Percentiles rank a stretch among this genome's conserved stretches.
These are phyloP conservation scores for Coenonympha arcania DNA, from an alignment of 2,888 invertebrate species.

Conservation along the genomic window DNA sequence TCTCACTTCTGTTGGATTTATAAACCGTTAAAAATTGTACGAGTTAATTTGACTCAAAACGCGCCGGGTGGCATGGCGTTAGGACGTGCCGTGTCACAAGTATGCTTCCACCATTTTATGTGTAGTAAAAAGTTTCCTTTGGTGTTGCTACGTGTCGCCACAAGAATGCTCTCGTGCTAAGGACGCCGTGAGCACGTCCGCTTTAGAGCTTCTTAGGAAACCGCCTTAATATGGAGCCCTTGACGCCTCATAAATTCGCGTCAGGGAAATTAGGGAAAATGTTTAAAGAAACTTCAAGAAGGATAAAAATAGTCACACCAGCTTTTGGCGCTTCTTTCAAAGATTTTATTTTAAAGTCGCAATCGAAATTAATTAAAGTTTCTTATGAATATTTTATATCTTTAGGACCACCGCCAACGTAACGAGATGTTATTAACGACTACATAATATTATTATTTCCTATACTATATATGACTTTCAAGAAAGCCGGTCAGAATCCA, in stretches of 20 bases:
- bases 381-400: too few relatives aligned
- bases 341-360: too few relatives aligned
- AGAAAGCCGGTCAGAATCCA: too few relatives aligned
- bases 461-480: too few relatives aligned
- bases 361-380: too few relatives aligned
- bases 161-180: conserved; percentile 6
- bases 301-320: neutral
- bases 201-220: conserved; percentile 6
- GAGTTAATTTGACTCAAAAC: too few relatives aligned
- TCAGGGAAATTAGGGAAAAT: conserved; percentile 1
- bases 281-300: neutral
- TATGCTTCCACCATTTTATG: neutral
- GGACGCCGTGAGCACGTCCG: conserved; percentile 7
- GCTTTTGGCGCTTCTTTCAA: neutral
- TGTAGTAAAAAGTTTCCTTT: conserved; percentile 10
- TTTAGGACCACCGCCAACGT: too few relatives aligned
- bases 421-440: too few relatives aligned
- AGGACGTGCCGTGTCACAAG: neutral
- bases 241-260: neutral
- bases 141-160: neutral
- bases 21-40: too few relatives aligned
- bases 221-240: neutral
- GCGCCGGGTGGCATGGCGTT: neutral
- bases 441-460: too few relatives aligned
- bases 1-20: too few relatives aligned